Evolutionary conservation across 2,888 invertebrate genomes (phyloP).

Genomic region (Synanthedon formicaeformis): DNA sequence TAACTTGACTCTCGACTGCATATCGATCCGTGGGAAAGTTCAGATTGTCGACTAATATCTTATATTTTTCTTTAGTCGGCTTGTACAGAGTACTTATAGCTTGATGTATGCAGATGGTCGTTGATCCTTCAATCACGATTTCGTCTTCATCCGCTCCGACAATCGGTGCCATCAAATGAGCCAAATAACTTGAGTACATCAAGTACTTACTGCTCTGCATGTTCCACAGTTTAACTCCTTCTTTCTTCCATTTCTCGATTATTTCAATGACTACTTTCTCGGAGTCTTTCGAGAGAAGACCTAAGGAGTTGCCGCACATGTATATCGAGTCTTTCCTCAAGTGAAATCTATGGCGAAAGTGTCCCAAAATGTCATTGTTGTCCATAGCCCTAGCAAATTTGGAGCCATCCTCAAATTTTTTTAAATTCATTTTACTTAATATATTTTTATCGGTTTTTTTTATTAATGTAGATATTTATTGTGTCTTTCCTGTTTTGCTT

Average conservation of each 20-base stretch:
- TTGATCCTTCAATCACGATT: conserved; percentile 31
- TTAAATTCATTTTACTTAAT: neutral
- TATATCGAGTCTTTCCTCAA: conserved; percentile 36
- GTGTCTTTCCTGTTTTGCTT: neutral
- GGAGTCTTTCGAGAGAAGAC: conserved; percentile 44
- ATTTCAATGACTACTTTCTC: conserved; percentile 26
- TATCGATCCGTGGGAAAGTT: conserved; percentile 56
- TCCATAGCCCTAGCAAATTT: conserved; percentile 38
- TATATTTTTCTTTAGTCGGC: conserved; percentile 37
- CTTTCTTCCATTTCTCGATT: conserved; percentile 39
- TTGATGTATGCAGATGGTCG: conserved; percentile 48
- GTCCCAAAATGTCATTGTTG: conserved; percentile 39
- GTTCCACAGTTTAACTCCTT: conserved; percentile 46
- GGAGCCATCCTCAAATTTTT: conserved; percentile 25
- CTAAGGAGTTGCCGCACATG: conserved; percentile 54
- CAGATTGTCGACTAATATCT: conserved; percentile 47
- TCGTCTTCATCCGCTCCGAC: conserved; percentile 42
- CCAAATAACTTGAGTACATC: conserved; percentile 31
- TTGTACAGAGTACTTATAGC: conserved; percentile 48
- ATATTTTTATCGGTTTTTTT: no score
- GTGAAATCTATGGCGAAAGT: conserved; percentile 40
- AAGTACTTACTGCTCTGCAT: conserved; percentile 38
- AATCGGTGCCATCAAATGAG: conserved; percentile 41
- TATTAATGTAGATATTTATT: no score
- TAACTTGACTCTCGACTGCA: conserved; percentile 50